Percentiles rank a stretch among this genome's conserved stretches.
Conservation (phyloP, 2,113 vertebrate species). For the Malaclemys terrapin region DNA sequence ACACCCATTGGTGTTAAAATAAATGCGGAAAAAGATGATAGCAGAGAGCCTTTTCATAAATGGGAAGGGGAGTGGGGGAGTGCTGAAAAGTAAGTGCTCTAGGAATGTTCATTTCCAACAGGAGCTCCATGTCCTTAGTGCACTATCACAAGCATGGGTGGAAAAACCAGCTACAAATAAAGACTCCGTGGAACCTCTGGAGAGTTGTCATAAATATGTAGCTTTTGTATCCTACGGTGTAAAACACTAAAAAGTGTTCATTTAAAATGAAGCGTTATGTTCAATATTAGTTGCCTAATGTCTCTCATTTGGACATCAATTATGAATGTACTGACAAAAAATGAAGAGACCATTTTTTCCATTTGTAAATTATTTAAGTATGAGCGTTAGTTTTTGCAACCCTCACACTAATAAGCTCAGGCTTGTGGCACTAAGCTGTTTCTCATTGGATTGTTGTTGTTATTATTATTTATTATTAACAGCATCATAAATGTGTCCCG, state of each 20-base stretch:
- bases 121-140: slow-evolving; percentile 28
- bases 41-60: slow-evolving; percentile 32
- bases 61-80: slow-evolving; percentile 18
- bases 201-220: slow-evolving; percentile 34
- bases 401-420: slow-evolving; percentile 37
- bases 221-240: slow-evolving; percentile 26
- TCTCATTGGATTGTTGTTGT: not conserved
- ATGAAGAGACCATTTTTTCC: slow-evolving; percentile 21
- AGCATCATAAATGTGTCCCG: not conserved
- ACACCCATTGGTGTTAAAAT: slow-evolving; percentile 20
- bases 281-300: slow-evolving; percentile 66
- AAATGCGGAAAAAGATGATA: slow-evolving; percentile 20
- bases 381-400: slow-evolving; percentile 63
- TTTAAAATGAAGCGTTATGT: slow-evolving; percentile 71
- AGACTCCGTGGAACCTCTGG: slow-evolving; percentile 28
- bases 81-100: slow-evolving; percentile 8
- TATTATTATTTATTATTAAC: not conserved
- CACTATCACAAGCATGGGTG: slow-evolving; percentile 52
- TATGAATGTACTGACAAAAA: slow-evolving; percentile 66
- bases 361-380: slow-evolving; percentile 70
- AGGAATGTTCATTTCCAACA: slow-evolving; percentile 44
- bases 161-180: slow-evolving; percentile 53
- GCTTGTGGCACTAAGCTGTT: slow-evolving; percentile 12
- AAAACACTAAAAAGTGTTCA: slow-evolving; percentile 42
- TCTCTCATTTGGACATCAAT: slow-evolving; percentile 70